These are phyloP conservation scores for Incurvaria masculella DNA, from an alignment of 2,888 invertebrate species.

Conservation along the genomic window DNA sequence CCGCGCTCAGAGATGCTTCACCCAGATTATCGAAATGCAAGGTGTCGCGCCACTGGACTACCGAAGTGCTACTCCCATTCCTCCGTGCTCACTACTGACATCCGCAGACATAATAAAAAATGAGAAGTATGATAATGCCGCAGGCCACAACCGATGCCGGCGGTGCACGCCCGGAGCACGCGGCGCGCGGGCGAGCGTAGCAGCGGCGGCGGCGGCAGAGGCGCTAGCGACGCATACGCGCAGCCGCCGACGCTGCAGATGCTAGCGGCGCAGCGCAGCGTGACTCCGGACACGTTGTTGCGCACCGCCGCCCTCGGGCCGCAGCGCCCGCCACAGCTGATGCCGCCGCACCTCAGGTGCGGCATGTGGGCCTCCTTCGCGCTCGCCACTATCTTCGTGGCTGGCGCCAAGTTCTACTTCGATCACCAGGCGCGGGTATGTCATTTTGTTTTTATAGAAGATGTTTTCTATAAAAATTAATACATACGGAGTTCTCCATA, in stretches of 20 bases:
- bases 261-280: slow-evolving; percentile 44
- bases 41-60: no score
- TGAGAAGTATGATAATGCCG: no score
- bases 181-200: slow-evolving; percentile 31
- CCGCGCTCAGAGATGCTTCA: no score
- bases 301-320: slow-evolving; percentile 46
- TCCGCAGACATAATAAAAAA: no score
- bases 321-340: slow-evolving; percentile 39
- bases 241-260: slow-evolving; percentile 42
- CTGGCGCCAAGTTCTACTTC: slow-evolving; percentile 70
- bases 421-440: slow-evolving; percentile 54
- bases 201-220: slow-evolving; percentile 24
- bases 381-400: slow-evolving; percentile 65
- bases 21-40: no score
- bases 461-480: no score
- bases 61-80: no score
- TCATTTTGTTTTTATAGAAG: no score
- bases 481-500: no score
- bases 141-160: slow-evolving; percentile 31
- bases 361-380: slow-evolving; percentile 71
- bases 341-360: slow-evolving; percentile 62
- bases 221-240: slow-evolving; percentile 37
- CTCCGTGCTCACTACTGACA: no score
- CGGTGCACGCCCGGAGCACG: slow-evolving; percentile 30
- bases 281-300: slow-evolving; percentile 44